phyloP scores from a whole-genome alignment of 2,113 vertebrate genomes.

The Alligator mississippiensis region DNA sequence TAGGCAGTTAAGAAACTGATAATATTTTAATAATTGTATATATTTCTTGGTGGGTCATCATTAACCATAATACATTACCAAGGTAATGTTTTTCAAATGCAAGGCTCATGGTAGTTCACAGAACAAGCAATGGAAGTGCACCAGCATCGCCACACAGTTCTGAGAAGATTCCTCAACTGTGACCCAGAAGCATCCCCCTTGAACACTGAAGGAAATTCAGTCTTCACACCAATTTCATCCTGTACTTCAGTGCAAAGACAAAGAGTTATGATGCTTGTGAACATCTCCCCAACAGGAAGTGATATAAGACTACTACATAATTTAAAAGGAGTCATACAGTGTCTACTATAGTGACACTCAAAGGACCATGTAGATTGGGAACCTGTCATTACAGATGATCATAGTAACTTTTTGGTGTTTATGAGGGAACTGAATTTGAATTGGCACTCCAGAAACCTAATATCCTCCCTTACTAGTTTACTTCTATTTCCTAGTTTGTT shows the following conservation, averaged over 20 bases:
- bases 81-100: background rate
- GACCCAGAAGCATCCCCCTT: background rate
- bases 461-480: background rate
- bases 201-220: background rate
- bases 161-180: background rate
- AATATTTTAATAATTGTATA: slow-evolving; percentile 50
- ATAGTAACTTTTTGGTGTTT: background rate
- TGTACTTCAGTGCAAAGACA: background rate
- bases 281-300: background rate
- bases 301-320: background rate
- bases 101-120: background rate
- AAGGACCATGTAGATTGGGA: background rate
- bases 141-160: background rate
- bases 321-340: background rate
- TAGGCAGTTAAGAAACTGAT: slow-evolving; percentile 69
- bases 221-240: background rate
- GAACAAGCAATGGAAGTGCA: background rate
- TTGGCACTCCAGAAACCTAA: background rate
- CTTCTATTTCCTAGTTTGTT: background rate
- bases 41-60: slow-evolving; percentile 11
- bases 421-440: background rate
- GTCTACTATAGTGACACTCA: background rate
- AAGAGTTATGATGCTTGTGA: background rate
- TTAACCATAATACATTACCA: slow-evolving; percentile 19
- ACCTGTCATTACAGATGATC: background rate